Evolutionary conservation across 2,888 invertebrate species (phyloP).

Genomic region (Falcaria lacertinaria): DNA sequence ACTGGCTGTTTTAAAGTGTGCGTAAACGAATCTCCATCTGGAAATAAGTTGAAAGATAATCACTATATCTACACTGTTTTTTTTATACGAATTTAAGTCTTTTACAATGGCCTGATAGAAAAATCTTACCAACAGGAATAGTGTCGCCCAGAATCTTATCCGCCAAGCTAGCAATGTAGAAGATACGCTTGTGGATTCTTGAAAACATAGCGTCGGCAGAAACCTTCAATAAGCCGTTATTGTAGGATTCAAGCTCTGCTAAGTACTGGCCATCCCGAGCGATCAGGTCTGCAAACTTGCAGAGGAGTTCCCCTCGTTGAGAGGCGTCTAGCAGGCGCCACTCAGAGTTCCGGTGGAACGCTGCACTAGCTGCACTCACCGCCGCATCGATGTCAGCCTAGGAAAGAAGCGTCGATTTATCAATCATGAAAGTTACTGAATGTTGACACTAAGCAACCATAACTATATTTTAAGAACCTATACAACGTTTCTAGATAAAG

Average conservation of each 20-base stretch:
- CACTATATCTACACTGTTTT: neutral
- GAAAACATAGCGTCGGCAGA: conserved; percentile 78
- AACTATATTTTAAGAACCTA: too few relatives aligned
- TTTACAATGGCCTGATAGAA: conserved; percentile 1
- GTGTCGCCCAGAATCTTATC: conserved; percentile 89
- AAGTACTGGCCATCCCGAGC: conserved; percentile 86
- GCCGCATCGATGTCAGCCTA: conserved; percentile 87
- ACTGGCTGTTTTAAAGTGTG: conserved; percentile 83
- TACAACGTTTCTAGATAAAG: too few relatives aligned
- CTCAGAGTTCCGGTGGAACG: conserved; percentile 84
- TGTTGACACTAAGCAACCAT: too few relatives aligned
- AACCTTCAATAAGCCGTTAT: conserved; percentile 91
- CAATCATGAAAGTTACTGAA: neutral
- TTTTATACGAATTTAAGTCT: too few relatives aligned
- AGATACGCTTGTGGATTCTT: conserved; percentile 70
- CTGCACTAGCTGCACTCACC: conserved; percentile 85
- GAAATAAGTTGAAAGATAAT: too few relatives aligned
- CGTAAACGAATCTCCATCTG: conserved; percentile 85
- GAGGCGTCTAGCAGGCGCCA: conserved; percentile 93
- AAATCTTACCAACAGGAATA: conserved; percentile 71
- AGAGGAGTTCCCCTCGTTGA: conserved; percentile 84
- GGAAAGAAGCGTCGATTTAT: neutral
- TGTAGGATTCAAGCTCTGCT: conserved; percentile 91
- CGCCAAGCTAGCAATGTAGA: conserved; percentile 92
- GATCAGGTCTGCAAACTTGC: conserved; percentile 87